Percentiles rank a stretch among this genome's conserved stretches.
These are phyloP conservation scores for Agrochola lychnidis DNA, from an alignment of 2,888 invertebrate genomes.

Conservation along the genomic window DNA sequence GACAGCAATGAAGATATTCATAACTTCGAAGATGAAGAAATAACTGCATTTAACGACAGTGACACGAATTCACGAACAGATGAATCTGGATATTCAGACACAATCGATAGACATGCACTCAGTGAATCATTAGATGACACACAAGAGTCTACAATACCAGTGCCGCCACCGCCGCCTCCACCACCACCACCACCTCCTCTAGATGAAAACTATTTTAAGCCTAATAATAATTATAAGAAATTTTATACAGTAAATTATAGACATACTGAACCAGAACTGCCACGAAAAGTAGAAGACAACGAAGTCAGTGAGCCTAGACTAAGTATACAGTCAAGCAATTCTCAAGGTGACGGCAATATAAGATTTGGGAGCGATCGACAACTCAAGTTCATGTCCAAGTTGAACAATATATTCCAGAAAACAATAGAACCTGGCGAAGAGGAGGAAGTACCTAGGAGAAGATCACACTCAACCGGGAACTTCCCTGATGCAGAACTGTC, in stretches of 20 bases:
- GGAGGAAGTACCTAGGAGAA: constrained; percentile 75
- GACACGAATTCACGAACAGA: constrained; percentile 86
- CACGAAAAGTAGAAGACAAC: constrained; percentile 56
- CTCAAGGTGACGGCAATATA: constrained; percentile 77
- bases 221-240: constrained; percentile 65
- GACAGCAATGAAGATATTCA: constrained; percentile 65
- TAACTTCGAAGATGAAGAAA: constrained; percentile 75
- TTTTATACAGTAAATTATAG: constrained; percentile 73
- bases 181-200: constrained; percentile 69
- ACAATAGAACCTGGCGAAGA: constrained; percentile 77
- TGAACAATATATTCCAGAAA: constrained; percentile 83
- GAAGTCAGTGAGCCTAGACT: constrained; percentile 73
- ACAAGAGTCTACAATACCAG: constrained; percentile 80
- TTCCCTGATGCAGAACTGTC: constrained; percentile 74
- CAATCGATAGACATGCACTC: constrained; percentile 79
- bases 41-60: constrained; percentile 83
- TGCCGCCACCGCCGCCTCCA: constrained; percentile 67
- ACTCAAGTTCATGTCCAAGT: constrained; percentile 84
- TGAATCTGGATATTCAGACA: constrained; percentile 88
- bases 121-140: constrained; percentile 78
- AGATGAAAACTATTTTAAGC: constrained; percentile 81
- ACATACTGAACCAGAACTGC: constrained; percentile 67
- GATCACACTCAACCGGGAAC: constrained; percentile 85
- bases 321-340: constrained; percentile 77
- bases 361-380: constrained; percentile 82